Evolutionary conservation across 2,888 invertebrate species (phyloP).

Genomic region (Leptopilina myrica): DNA sequence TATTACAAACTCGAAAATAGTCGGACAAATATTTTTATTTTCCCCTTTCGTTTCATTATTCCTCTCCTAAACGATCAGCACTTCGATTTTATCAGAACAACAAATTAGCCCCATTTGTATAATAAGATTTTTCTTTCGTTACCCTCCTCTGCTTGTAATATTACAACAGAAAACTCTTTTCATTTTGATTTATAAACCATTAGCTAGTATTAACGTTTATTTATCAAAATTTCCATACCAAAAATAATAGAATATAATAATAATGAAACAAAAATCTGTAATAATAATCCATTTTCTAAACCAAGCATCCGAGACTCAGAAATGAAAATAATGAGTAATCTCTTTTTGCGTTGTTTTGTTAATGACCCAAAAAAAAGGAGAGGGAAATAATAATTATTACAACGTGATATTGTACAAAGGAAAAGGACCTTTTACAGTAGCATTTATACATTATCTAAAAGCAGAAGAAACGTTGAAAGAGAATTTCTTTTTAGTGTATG

Average conservation of each 20-base stretch:
- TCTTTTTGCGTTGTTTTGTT: too few species aligned
- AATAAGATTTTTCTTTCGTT: too few species aligned
- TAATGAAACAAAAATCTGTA: too few species aligned
- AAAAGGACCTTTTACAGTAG: not conserved
- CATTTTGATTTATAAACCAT: too few species aligned
- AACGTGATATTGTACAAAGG: not conserved
- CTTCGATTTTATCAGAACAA: not conserved
- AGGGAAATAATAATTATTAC: not conserved
- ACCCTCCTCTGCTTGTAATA: too few species aligned
- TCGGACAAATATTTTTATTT: not conserved
- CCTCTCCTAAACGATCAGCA: not conserved
- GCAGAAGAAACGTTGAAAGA: conserved; percentile 12
- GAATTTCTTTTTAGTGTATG: conserved; percentile 8
- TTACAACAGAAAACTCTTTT: too few species aligned
- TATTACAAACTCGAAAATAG: not conserved
- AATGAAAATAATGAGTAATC: too few species aligned
- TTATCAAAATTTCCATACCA: too few species aligned
- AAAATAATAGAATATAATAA: too few species aligned
- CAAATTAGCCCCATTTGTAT: not conserved
- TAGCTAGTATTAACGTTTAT: too few species aligned
- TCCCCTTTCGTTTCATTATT: not conserved
- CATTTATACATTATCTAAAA: not conserved
- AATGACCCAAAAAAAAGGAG: not conserved
- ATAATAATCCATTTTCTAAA: too few species aligned
- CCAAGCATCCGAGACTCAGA: too few species aligned